Conservation (phyloP, 2,113 vertebrate genomes). For the pig (Sus scrofa) region T2T-Sscrofa CM000818.6:101881001-101881500, state of each 20-base stretch:
- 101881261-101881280: background rate
- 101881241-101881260: background rate
- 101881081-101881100: background rate
- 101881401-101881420: background rate
- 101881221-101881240: background rate
- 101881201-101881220: accelerated
- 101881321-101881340: background rate
- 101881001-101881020: background rate
- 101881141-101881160: accelerated
- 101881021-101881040: background rate
- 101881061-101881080: background rate
- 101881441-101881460: background rate
- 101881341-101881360: background rate
- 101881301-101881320: background rate
- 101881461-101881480: background rate
- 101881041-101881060: background rate
- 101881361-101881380: background rate
- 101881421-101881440: background rate
- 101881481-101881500: background rate
- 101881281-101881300: background rate
- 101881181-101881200: background rate
- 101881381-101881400: background rate
- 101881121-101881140: background rate
- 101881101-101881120: background rate
- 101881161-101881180: background rate